phyloP scores from a whole-genome alignment of 2,888 invertebrate species.

The Polylopha cassiicola region DNA sequence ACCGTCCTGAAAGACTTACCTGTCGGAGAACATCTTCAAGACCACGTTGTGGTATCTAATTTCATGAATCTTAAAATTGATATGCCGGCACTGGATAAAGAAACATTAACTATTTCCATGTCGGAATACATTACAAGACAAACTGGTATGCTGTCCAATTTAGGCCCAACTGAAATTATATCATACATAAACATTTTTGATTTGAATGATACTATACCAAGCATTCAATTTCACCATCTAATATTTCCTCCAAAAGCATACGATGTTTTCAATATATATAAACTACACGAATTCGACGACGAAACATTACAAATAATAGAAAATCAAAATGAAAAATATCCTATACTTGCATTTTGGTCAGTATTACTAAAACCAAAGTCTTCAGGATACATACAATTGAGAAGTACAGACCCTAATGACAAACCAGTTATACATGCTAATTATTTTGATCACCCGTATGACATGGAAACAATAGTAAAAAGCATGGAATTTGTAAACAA shows the following conservation, averaged over 20 bases:
- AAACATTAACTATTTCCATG: constrained; percentile 14
- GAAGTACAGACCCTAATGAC: constrained; percentile 64
- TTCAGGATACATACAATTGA: constrained; percentile 68
- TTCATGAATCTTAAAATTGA: constrained; percentile 31
- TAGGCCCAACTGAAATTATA: constrained; percentile 81
- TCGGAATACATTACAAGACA: constrained; percentile 55
- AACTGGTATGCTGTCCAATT: constrained; percentile 79
- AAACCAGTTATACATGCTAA: constrained; percentile 76
- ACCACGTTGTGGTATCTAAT: constrained; percentile 46
- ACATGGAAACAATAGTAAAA: constrained; percentile 52
- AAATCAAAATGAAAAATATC: constrained; percentile 24
- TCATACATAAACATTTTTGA: constrained; percentile 81
- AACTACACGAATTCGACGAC: constrained; percentile 12
- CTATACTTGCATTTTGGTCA: constrained; percentile 32
- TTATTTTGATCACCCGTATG: constrained; percentile 70
- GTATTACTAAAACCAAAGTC: constrained; percentile 57
- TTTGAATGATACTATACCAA: constrained; percentile 63
- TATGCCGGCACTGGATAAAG: constrained; percentile 29
- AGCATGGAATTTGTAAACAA: constrained; percentile 41
- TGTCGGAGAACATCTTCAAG: constrained; percentile 56
- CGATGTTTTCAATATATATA: constrained; percentile 8
- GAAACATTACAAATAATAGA: constrained; percentile 10
- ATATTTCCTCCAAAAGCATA: constrained; percentile 12
- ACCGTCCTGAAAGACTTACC: constrained; percentile 40
- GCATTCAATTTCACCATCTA: constrained; percentile 44